Evolutionary conservation across 2,797 vertebrate genomes (phyloP).

Genomic region (Lagocephalus sceleratus): DNA sequence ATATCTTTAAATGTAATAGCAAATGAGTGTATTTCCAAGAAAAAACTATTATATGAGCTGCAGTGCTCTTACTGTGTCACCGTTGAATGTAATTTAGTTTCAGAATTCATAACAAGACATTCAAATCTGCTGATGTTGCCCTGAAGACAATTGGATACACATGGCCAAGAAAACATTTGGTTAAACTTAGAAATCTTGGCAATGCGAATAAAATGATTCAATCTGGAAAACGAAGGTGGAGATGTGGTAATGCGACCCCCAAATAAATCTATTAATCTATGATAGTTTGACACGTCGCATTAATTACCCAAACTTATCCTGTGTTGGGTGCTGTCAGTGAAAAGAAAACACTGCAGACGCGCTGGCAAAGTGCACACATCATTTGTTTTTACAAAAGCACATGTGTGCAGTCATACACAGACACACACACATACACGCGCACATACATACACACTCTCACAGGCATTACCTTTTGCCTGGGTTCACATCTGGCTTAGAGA

Average conservation of each 20-base stretch:
- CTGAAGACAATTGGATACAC: conserved; percentile 29
- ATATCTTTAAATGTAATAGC: conserved; percentile 9
- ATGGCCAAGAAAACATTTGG: conserved; percentile 35
- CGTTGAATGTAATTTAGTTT: conserved; percentile 9
- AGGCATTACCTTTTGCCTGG: conserved; percentile 59
- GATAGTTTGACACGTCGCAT: conserved; percentile 16
- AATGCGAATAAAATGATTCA: conserved; percentile 5
- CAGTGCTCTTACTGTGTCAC: conserved; percentile 5
- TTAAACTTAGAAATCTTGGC: conserved; percentile 25
- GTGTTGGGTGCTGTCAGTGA: conserved; percentile 31
- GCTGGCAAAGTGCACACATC: conserved; percentile 48
- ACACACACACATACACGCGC: conserved; percentile 2
- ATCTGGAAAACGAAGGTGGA: conserved; percentile 30
- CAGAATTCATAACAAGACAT: conserved; percentile 32
- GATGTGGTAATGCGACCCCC: conserved; percentile 26
- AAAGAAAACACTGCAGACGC: conserved; percentile 28
- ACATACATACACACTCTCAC: conserved; percentile 19
- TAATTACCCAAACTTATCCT: conserved; percentile 40
- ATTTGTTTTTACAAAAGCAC: conserved; percentile 15
- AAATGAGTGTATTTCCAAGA: neutral
- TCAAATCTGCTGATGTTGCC: conserved; percentile 30
- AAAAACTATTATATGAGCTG: neutral
- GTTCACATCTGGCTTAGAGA: conserved; percentile 79
- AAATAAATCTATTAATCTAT: conserved; percentile 42
- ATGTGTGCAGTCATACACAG: conserved; percentile 27